Evolutionary conservation across 2,113 vertebrate species (phyloP).

Genomic region (Scomber japonicus): DNA sequence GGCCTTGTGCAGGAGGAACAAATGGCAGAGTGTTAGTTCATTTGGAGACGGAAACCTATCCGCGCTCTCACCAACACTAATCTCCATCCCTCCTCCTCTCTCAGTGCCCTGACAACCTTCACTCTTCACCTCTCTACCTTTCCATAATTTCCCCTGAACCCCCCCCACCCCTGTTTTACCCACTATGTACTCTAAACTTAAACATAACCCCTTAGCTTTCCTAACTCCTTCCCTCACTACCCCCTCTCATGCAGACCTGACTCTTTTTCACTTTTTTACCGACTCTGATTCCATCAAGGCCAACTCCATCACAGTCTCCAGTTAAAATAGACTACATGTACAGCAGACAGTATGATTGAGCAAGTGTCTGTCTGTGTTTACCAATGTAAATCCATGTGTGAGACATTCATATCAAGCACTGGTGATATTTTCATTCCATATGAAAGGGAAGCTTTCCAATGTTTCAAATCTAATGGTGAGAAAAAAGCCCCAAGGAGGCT

Average conservation of each 20-base stretch:
- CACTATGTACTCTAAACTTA: constrained; percentile 20
- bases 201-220: constrained; percentile 18
- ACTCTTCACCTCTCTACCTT: constrained; percentile 55
- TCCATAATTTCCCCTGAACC: constrained; percentile 39
- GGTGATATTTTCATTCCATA: background rate
- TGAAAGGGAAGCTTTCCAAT: background rate
- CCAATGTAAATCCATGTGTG: background rate
- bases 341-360: constrained; percentile 20
- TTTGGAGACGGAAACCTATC: constrained; percentile 71
- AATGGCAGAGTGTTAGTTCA: constrained; percentile 86
- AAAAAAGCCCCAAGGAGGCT: background rate
- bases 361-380: constrained; percentile 21
- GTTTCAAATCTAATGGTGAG: background rate
- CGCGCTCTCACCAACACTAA: constrained; percentile 54
- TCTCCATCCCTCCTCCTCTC: constrained; percentile 50
- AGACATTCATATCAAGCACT: background rate
- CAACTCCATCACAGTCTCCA: constrained; percentile 70
- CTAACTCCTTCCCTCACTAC: background rate
- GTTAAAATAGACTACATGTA: constrained; percentile 71
- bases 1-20: constrained; percentile 88
- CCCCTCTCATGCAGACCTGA: background rate
- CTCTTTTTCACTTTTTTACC: constrained; percentile 35
- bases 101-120: constrained; percentile 42
- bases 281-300: constrained; percentile 13
- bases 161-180: background rate